phyloP scores from a whole-genome alignment of 2,888 invertebrate species.

The Leptinotarsa rubiginosa region DNA sequence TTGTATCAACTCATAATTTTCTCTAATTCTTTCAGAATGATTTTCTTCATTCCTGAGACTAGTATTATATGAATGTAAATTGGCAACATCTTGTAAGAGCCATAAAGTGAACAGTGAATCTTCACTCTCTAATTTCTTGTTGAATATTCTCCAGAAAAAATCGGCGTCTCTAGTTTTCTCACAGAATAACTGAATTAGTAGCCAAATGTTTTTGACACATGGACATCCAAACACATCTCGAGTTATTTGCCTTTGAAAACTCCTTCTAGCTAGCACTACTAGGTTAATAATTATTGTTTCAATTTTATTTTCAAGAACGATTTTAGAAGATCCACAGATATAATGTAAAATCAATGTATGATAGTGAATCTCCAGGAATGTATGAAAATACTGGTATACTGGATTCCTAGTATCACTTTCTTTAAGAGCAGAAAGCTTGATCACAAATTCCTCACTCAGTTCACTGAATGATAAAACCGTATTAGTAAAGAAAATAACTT shows the following conservation, averaged over 20 bases:
- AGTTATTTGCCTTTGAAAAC: constrained; percentile 41
- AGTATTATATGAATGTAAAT: constrained; percentile 48
- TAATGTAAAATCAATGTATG: constrained; percentile 46
- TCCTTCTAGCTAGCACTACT: constrained; percentile 50
- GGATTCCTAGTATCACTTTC: constrained; percentile 46
- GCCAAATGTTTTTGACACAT: constrained; percentile 58
- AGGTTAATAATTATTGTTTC: constrained; percentile 54
- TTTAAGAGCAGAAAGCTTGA: constrained; percentile 44
- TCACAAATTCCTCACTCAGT: constrained; percentile 48
- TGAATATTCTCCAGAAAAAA: constrained; percentile 60
- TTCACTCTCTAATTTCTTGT: constrained; percentile 51
- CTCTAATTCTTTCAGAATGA: constrained; percentile 42
- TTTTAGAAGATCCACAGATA: constrained; percentile 43
- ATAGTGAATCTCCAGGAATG: constrained; percentile 53
- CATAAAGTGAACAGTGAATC: constrained; percentile 56
- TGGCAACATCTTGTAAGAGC: constrained; percentile 56
- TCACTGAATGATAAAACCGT: constrained; percentile 41
- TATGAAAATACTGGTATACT: constrained; percentile 55
- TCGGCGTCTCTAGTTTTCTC: constrained; percentile 46
- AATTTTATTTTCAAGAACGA: constrained; percentile 43
- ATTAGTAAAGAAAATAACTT: constrained; percentile 41
- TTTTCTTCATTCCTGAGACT: constrained; percentile 43
- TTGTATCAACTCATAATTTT: constrained; percentile 57
- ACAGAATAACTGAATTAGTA: constrained; percentile 54
- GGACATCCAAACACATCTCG: constrained; percentile 51